Base-by-base conservation (phyloP, 2,113 vertebrate species). In the Upupa epops region DNA sequence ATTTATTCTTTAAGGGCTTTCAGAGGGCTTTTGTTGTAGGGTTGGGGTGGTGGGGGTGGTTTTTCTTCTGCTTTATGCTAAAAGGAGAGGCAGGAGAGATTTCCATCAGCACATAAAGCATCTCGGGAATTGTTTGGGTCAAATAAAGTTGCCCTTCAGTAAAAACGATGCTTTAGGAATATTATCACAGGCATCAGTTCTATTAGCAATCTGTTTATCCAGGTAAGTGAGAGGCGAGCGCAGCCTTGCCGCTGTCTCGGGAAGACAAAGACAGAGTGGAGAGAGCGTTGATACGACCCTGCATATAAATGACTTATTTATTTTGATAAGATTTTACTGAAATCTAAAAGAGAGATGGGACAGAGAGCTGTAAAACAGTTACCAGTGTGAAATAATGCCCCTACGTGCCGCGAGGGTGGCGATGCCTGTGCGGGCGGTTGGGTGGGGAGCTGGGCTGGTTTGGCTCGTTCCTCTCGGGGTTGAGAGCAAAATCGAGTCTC, bases 291-390 rank as follows among this genome's bases (percentile, higher is more conserved):
- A n/a, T 83, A 72, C 32, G 4, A 66, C 66, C 84, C 94, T 92
- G 92, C 91, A 96, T 92, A 96, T 92, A 96, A 94, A 96, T 95
- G 11, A 86, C 88, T 92, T 93, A 90, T 76, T 94, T 96, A 91
- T 96, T 96, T 93, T 92, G 76, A 71, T 85, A 84, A 78, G 85
- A 82, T 90, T 91, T 70, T 72, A 68, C 77, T 88, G 95, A 89
- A 96, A 91, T 92, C 79, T 72, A 49, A 40, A 80, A 40, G 64
- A 83, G 73, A 90, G 58, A 37, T 88, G 74, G 92, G 61, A 46
- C 58, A 56, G 22, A 55, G 0, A 86, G 60, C 78, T 77, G 52
- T 71, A 54, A 95, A 94, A 84, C 58, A 48, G 45, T 54, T 72
- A 79, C n/a, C 68, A 87, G 59, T 66, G 5, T 68, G 78, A 84